These are phyloP conservation scores for Anoplopoma fimbria DNA, from an alignment of 2,113 vertebrate genomes.

Conservation along the genomic window DNA sequence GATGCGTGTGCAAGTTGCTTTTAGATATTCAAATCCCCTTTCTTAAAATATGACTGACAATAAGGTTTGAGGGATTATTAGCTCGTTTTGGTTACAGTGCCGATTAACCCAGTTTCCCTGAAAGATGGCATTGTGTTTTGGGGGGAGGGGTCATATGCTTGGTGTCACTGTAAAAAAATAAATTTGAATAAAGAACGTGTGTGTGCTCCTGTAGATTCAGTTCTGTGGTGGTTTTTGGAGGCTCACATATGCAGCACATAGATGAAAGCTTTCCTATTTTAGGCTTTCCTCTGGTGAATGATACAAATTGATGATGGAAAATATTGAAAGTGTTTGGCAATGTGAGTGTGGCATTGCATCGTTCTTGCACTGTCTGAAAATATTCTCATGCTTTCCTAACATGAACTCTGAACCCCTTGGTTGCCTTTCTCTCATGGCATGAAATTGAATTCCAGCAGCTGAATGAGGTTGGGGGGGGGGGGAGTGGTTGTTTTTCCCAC, in stretches of 20 bases:
- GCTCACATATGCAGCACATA: constrained; percentile 4
- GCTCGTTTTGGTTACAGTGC: constrained; percentile 45
- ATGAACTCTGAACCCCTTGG: constrained; percentile 70
- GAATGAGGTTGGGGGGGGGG: not conserved
- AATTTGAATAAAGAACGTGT: constrained; percentile 29
- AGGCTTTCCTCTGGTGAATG: constrained; percentile 17
- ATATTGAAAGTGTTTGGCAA: constrained; percentile 3
- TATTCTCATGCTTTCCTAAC: constrained; percentile 54
- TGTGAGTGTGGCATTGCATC: constrained; percentile 25
- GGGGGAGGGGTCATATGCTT: constrained; percentile 15
- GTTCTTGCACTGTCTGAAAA: constrained; percentile 28
- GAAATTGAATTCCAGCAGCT: constrained; percentile 62
- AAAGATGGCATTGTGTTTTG: constrained; percentile 60
- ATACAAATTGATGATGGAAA: constrained; percentile 12
- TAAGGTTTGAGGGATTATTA: constrained; percentile 50
- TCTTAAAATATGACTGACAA: constrained; percentile 50
- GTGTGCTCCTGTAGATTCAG: not conserved
- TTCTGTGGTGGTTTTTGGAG: not conserved
- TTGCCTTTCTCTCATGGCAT: constrained; percentile 66
- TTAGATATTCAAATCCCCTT: constrained; percentile 36
- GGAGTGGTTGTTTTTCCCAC: constrained; percentile 52
- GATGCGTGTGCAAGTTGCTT: not conserved
- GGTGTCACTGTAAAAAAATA: constrained; percentile 36
- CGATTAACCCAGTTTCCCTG: constrained; percentile 71
- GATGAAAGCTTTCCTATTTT: constrained; percentile 20